Base-by-base conservation (phyloP, 2,797 vertebrate species). In the Myripristis jacobus region DNA sequence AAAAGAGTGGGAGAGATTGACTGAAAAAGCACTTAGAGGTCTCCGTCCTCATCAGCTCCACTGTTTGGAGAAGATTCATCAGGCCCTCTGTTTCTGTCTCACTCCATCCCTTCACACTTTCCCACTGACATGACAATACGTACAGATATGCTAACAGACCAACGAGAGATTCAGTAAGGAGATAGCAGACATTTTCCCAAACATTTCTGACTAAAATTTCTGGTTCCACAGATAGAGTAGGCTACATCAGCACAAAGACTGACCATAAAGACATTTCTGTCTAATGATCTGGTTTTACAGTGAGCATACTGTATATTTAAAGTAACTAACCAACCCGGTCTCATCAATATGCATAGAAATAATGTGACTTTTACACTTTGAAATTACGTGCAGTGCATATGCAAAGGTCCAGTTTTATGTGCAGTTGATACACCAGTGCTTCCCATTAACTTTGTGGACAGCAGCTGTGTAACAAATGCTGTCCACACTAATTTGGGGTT, bases 1-100 rank as follows among this genome's bases (percentile, higher is more conserved):
- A 86, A 82, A 82, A 84, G 74, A 77, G 59, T 61, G 21, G 56
- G 58, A 65, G 60, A 71, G 62, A 59, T 46, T 50, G 70, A 47
- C 41, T 43, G 50, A 77, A 77, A 77, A 70, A 58, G 41, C 80
- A 81, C 76, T 82, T 53, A 73, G 70, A 73, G 59, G 59, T 58
- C 19, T 71, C 74, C 36, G 51, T 75, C 18, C 73, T 85, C 71
- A 21, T 41, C 36, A 51, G 59, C 66, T 59, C 9, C 29, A 70
- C 41, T 75, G 57, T 75, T 77, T 61, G 43, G 19, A 36, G 48
- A 56, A 12, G 46, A 3, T 60, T 24, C 41, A 47, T 43, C 62
- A 56, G 24, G 47, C 43, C 64, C 34, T 36, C 7, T 8, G 8
- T 34, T 27, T 16, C 19, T 44, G 6, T 41, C 46, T 56, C 36